Base-by-base conservation (phyloP, 2,888 invertebrate species). In the Atrina japonica region DNA sequence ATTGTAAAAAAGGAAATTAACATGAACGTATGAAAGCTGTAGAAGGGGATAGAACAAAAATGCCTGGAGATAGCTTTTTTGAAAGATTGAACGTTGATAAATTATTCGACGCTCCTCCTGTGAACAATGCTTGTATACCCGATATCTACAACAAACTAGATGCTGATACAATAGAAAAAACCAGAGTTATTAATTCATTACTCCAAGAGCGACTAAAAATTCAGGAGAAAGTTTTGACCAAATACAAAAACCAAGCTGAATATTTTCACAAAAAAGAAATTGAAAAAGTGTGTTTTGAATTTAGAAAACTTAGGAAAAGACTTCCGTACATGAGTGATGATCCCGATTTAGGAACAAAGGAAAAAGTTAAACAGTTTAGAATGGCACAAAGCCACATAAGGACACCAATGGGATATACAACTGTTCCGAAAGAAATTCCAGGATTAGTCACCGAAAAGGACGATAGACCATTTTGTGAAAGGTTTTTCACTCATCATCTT, bases 121-220 rank as follows among this genome's bases (percentile, higher is more conserved):
- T 84, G 9, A 86, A 86, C 74, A 85, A 85, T 64, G 82, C 82
- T 0, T 80, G 82, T 64, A 66, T 84, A 61, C 86, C 86, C 11
- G 84, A 86, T 64, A 82, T 84, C 35, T 85, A 81, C 67, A 85
- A 82, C 72, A 80, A 81, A 35, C 73, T 85, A 61, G 86, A 86
- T 66, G 86, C 86, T 1, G 81, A 81, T 14, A 74, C 78, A 9
- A 81, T 83, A 21, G 84, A 85, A 70, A 78, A 74, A 64, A 86
- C 86, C 0, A 70, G 83, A 43, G 84, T 85, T 29, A 64, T 81
- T 27, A 86, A 86, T 75, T 69, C 80, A 1, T 75, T 82, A 49
- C 70, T 86, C 18, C 76, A 75, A 30, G 61, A 79, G 45, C 73
- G 77, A 49, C 75, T 84, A 16, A 40, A 56, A 14, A 59, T 83